Conservation (phyloP, 2,888 invertebrate species). For the Cephus pulcher region DNA sequence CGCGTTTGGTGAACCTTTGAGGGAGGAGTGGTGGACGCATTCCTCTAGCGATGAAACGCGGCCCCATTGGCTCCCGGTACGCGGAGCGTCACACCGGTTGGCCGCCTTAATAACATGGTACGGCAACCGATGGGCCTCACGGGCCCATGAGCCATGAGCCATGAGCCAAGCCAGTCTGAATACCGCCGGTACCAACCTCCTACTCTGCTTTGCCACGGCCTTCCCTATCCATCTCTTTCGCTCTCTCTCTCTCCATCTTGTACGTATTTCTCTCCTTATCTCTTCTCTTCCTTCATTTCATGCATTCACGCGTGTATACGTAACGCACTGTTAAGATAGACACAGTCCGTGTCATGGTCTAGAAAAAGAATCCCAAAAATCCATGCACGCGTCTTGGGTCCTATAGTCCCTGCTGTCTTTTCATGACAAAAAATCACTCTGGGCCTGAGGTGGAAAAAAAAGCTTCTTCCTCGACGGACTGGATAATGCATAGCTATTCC, state of each 20-base stretch:
- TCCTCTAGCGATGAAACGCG: slow-evolving; percentile 54
- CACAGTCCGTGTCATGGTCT: no score
- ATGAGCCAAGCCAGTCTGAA: slow-evolving; percentile 37
- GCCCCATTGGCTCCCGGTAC: slow-evolving; percentile 58
- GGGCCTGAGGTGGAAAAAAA: no score
- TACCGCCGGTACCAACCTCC: slow-evolving; percentile 43
- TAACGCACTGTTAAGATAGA: no score
- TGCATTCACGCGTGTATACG: background rate
- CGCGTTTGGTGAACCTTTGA: background rate
- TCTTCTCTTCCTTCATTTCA: background rate
- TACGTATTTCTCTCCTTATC: slow-evolving; percentile 3
- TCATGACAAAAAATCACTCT: no score
- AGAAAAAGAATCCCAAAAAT: no score
- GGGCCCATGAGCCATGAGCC: slow-evolving; percentile 20
- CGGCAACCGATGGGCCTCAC: slow-evolving; percentile 27
- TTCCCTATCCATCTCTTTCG: slow-evolving; percentile 25
- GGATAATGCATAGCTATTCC: slow-evolving; percentile 46
- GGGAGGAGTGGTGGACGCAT: slow-evolving; percentile 49
- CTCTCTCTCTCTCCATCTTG: slow-evolving; percentile 16
- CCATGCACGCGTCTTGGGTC: no score
- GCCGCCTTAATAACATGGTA: slow-evolving; percentile 63
- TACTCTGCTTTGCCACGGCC: slow-evolving; percentile 19
- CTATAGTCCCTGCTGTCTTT: no score
- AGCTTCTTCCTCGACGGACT: slow-evolving; percentile 23
- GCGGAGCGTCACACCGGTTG: slow-evolving; percentile 63